Conservation (phyloP, 2,113 vertebrate genomes). For the Varanus komodoensis region DNA sequence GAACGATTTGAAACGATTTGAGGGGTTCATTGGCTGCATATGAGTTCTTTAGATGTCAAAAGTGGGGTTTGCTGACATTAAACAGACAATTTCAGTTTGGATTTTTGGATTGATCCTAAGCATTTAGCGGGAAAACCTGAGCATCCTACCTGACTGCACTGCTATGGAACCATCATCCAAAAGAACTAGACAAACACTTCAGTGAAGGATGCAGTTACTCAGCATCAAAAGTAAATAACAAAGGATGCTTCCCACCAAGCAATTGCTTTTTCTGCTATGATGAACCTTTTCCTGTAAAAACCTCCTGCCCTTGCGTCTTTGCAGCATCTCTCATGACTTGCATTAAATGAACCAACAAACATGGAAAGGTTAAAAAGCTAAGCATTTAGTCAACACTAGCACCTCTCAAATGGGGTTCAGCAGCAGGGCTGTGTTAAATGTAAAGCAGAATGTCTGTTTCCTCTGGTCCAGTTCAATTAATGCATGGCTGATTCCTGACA, state of each 20-base stretch:
- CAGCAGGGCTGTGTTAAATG: not conserved
- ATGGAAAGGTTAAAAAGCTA: not conserved
- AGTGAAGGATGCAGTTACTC: constrained; percentile 35
- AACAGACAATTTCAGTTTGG: not conserved
- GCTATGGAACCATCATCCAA: not conserved
- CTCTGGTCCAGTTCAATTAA: not conserved
- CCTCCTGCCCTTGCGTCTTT: not conserved
- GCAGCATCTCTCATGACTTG: constrained; percentile 14
- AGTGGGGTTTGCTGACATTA: not conserved
- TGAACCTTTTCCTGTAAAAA: constrained; percentile 32
- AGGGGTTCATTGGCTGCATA: not conserved
- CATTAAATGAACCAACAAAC: not conserved
- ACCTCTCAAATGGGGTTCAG: not conserved
- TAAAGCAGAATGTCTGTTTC: not conserved
- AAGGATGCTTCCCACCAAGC: constrained; percentile 34
- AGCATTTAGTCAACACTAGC: not conserved
- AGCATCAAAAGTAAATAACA: constrained; percentile 44
- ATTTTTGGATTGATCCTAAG: not conserved
- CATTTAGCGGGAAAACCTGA: constrained; percentile 46
- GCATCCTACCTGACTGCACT: not conserved
- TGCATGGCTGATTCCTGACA: not conserved
- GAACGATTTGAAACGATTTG: not conserved
- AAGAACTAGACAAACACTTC: constrained; percentile 31
- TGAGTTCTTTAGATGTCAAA: not conserved
- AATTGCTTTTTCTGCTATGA: constrained; percentile 45